Conservation (phyloP, 2,113 vertebrate genomes). For the Colistium nudipinnis region DNA sequence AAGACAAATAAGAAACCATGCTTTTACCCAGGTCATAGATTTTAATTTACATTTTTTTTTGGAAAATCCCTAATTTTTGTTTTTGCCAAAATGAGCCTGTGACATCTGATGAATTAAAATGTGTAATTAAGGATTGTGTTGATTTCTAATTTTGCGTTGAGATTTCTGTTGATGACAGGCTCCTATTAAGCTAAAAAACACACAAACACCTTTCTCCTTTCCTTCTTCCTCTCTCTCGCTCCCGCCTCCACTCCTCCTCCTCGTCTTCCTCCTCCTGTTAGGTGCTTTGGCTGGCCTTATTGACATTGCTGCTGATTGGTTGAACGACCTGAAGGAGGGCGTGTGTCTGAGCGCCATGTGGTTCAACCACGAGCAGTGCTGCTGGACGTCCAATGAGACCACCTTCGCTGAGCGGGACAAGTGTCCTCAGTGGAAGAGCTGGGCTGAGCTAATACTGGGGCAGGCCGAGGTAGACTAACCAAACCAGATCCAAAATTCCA, state of each 20-base stretch:
- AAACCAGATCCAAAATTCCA: no score
- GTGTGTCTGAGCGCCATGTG: slow-evolving; percentile 96
- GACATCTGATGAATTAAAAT: no score
- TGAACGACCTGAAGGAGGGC: slow-evolving; percentile 98
- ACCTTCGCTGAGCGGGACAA: slow-evolving; percentile 98
- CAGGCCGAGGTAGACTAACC: slow-evolving; percentile 90
- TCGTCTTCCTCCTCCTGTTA: slow-evolving; percentile 56
- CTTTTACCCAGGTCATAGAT: no score
- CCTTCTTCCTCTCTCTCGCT: not conserved
- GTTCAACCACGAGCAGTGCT: slow-evolving; percentile 99
- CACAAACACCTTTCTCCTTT: not conserved
- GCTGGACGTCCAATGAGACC: slow-evolving; percentile 96
- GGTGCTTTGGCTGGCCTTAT: slow-evolving; percentile 97
- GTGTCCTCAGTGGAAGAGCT: slow-evolving; percentile 98
- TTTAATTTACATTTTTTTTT: no score
- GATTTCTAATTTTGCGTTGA: no score
- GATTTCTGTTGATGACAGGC: no score
- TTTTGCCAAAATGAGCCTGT: no score
- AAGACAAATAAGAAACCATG: no score
- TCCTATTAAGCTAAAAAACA: not conserved
- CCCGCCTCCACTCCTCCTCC: not conserved
- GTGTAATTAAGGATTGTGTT: no score
- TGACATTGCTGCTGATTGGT: slow-evolving; percentile 98
- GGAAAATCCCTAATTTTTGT: no score
- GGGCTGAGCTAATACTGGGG: slow-evolving; percentile 97